Conservation (phyloP, 1,140 invertebrate species). For the Meloidogyne exigua region DNA sequence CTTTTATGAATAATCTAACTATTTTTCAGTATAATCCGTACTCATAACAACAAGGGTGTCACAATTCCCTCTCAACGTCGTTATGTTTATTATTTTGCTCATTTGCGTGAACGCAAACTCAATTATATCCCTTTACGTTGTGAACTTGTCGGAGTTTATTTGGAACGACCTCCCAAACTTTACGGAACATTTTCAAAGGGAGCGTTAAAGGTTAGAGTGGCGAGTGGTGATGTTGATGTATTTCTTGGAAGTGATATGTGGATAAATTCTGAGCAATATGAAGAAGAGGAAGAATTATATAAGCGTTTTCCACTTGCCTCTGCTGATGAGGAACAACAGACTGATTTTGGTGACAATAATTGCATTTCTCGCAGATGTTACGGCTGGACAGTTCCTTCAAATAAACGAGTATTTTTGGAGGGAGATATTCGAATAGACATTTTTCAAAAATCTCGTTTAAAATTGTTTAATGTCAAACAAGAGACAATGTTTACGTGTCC, state of each 20-base stretch:
- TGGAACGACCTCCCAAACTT: slow-evolving; percentile 54
- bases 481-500: slow-evolving; percentile 61
- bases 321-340: slow-evolving; percentile 35
- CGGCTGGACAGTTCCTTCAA: slow-evolving; percentile 56
- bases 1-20: slow-evolving; percentile 66
- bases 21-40: slow-evolving; percentile 58
- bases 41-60: slow-evolving; percentile 72
- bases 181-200: slow-evolving; percentile 44
- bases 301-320: slow-evolving; percentile 30
- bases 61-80: slow-evolving; percentile 95
- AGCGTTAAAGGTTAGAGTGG: slow-evolving; percentile 44
- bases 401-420: slow-evolving; percentile 56
- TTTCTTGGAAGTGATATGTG: slow-evolving; percentile 49
- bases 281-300: slow-evolving; percentile 47
- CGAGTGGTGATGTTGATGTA: slow-evolving; percentile 48
- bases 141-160: slow-evolving; percentile 58
- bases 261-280: slow-evolving; percentile 42
- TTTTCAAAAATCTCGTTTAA: slow-evolving; percentile 32
- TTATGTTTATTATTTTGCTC: slow-evolving; percentile 92
- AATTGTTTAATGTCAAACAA: slow-evolving; percentile 48
- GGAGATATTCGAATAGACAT: slow-evolving; percentile 61
- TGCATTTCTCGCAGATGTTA: slow-evolving; percentile 55
- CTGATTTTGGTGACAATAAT: slow-evolving; percentile 9
- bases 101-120: slow-evolving; percentile 58
- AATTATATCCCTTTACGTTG: slow-evolving; percentile 54